Evolutionary conservation across 2,888 invertebrate species (phyloP), one percentile per base, ranked within the genome.

Genomic region (Andrena marginata): DNA sequence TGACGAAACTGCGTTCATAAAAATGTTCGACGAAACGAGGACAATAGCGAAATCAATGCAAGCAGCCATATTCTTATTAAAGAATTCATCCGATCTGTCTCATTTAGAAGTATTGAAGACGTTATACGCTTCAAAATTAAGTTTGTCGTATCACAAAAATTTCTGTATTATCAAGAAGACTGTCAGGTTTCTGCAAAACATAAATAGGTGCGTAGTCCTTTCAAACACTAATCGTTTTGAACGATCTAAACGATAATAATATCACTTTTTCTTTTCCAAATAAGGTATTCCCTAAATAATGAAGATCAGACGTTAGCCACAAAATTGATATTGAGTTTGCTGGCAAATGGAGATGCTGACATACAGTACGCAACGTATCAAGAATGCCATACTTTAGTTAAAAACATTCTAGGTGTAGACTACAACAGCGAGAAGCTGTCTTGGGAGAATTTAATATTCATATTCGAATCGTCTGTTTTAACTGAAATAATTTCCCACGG

Each of bases 401-500:
- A 94, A 80, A 93, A 94, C 3, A 94, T 95, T 48, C 93, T 97
- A 59, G 95, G 96, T 31, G 95, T 95, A 10, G 90, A 92, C 35
- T 89, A 89, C 69, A 90, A 77, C 60, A 87, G 94, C 93, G 84
- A 91, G 83, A 67, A 91, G 93, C 89, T 94, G 90, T 90, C 91
- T 68, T 96, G 96, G 88, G 95, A 94, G 86, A 94, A 95, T 89
- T 93, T 95, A 85, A 94, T 92, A 56, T 95, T 96, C 91, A 90
- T 97, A 56, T 94, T 95, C 77, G 95, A 96, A 83, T 94, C 95
- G 20, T 94, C 94, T 60, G 93, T 97, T 68, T 90, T 97, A 69
- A 95, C 95, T 1, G 96, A 97, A 94, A 96, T 97, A 49, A 95
- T 96, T 80, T 95, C 95, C 85, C 96, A 96, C 90, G 97, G 97